Conservation (phyloP, 2,888 invertebrate genomes). For the Nomada ferruginata region DNA sequence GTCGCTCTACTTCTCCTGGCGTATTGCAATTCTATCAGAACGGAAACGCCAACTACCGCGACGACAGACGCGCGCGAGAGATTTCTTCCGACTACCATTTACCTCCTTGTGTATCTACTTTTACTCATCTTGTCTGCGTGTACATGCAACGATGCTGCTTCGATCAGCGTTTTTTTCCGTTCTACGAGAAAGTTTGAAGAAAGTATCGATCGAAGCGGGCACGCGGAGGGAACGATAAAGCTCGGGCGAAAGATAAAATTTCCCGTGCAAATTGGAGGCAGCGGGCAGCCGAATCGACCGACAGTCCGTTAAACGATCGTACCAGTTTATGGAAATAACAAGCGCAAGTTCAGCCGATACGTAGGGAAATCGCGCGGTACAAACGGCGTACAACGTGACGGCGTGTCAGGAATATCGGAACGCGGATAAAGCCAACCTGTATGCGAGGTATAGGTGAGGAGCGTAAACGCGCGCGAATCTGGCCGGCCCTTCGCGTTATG, state of each 20-base stretch:
- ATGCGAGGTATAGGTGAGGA: neutral
- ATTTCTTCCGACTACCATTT: too few relatives aligned
- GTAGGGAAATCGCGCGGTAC: conserved; percentile 45
- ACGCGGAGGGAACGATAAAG: neutral
- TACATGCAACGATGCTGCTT: too few relatives aligned
- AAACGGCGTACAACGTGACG: conserved; percentile 40
- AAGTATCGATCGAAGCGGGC: neutral
- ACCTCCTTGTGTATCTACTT: too few relatives aligned
- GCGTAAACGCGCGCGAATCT: neutral
- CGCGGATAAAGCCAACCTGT: conserved; percentile 43
- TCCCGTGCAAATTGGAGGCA: neutral
- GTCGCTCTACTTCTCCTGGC: conserved; percentile 27
- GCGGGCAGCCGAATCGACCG: neutral
- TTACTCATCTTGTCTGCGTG: too few relatives aligned
- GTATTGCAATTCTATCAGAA: conserved; percentile 28
- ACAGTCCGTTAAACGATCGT: conserved; percentile 48
- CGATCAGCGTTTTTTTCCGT: too few relatives aligned
- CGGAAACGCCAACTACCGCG: neutral
- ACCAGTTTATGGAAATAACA: conserved; percentile 57
- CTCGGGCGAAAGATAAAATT: conserved; percentile 8
- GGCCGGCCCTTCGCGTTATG: conserved; percentile 43
- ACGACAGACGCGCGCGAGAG: too few relatives aligned
- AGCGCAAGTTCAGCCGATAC: conserved; percentile 35
- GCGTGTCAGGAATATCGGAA: conserved; percentile 58
- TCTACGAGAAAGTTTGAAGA: too few relatives aligned